phyloP scores from a whole-genome alignment of 2,888 invertebrate species.

The Metopia argyrocephala region DNA sequence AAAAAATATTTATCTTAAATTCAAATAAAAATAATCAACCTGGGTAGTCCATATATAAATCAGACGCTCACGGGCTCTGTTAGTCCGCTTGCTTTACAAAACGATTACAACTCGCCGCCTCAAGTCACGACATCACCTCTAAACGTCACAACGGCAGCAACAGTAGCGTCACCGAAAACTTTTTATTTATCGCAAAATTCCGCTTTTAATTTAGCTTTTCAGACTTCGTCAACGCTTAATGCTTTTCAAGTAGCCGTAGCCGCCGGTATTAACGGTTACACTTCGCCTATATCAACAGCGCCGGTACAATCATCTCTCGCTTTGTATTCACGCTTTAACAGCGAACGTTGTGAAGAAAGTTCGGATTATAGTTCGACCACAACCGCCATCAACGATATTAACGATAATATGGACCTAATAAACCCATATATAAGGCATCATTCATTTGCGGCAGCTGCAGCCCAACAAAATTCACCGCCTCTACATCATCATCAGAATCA shows the following conservation, averaged over 20 bases:
- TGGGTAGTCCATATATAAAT: slow-evolving; percentile 78
- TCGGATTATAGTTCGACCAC: slow-evolving; percentile 58
- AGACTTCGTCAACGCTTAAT: slow-evolving; percentile 57
- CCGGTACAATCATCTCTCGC: slow-evolving; percentile 42
- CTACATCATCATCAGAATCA: slow-evolving; percentile 61
- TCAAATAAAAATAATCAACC: slow-evolving; percentile 69
- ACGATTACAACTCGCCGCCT: slow-evolving; percentile 36
- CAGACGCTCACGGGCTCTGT: slow-evolving; percentile 76
- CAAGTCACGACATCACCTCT: slow-evolving; percentile 39
- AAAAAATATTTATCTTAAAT: slow-evolving; percentile 4
- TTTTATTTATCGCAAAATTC: slow-evolving; percentile 75
- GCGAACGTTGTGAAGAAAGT: slow-evolving; percentile 65
- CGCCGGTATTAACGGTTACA: slow-evolving; percentile 68
- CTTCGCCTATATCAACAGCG: slow-evolving; percentile 52
- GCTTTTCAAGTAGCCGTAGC: slow-evolving; percentile 63
- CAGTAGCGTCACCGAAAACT: slow-evolving; percentile 65
- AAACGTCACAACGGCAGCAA: slow-evolving; percentile 56
- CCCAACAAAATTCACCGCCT: slow-evolving; percentile 69
- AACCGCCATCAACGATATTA: slow-evolving; percentile 55
- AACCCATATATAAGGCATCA: slow-evolving; percentile 78
- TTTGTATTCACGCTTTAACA: slow-evolving; percentile 51
- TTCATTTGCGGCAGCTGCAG: slow-evolving; percentile 70
- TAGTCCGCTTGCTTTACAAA: slow-evolving; percentile 68
- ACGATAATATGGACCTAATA: slow-evolving; percentile 75
- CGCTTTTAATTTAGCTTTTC: slow-evolving; percentile 76